Evolutionary conservation across 2,888 invertebrate species (phyloP), one percentile per base, ranked within the genome.

Genomic region (Aspidapion aeneum): DNA sequence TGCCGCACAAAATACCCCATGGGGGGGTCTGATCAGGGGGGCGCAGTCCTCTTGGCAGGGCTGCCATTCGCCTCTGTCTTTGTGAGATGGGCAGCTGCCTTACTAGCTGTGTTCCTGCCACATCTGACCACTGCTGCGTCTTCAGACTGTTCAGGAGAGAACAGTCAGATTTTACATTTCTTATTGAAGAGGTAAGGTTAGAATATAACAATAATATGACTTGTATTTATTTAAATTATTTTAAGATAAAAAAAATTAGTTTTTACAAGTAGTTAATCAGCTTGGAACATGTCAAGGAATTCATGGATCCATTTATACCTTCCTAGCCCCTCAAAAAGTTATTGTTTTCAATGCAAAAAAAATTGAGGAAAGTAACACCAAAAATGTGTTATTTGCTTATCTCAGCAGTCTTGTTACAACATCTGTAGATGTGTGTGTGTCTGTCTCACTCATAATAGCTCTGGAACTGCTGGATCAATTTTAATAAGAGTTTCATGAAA

Each of bases 21-120:
- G 78, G 79, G 75, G 76, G 74, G 74, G 74, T 73, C 74, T 64
- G 69, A 63, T 64, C 55, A 35, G 12, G 12, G 12, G 35, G 61
- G 69, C 63, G 75, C 77, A 75, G 77, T 78, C 78, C 78, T 71
- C 69, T 63, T 63, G 68, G 78, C n/a, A n/a, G n/a, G 78, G 71
- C 78, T 77, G 76, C 77, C 65, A 68, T 66, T 69, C n/a, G n/a
- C 35, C 35, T 3, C 5, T 3, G 5, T 35, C 5, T 12, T 35
- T 12, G 35, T 12, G 72, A 72, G 65, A 83, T 83, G 83, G 82
- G 83, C 76, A 82, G 79, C 77, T 83, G 83, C 75, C 77, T 82
- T 72, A 80, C 81, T 73, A 80, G 77, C 71, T 82, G 82, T 73
- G 77, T 82, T 72, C 77, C 80, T 57, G 72, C 74, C 19, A 69